Conservation (phyloP, 2,888 invertebrate species). For the Leptopilina syphax region DNA sequence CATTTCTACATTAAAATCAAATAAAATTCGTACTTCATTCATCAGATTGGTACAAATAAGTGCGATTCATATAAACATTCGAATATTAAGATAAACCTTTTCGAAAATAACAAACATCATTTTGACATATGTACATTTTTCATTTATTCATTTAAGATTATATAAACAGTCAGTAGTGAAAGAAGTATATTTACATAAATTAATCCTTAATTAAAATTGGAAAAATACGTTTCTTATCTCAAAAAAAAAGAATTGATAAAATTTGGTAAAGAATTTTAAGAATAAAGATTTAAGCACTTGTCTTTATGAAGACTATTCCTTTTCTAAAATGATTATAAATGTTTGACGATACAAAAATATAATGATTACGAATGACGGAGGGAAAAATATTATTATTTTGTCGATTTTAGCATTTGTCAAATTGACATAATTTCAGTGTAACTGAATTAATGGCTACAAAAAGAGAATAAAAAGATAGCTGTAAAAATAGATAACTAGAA, state of each 20-base stretch:
- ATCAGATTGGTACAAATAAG: neutral
- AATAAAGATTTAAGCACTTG: no score
- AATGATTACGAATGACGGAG: no score
- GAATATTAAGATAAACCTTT: neutral
- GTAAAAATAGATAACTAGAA: slow-evolving; percentile 17
- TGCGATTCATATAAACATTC: neutral
- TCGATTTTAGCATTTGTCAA: no score
- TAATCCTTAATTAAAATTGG: neutral
- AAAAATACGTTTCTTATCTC: neutral
- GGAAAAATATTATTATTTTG: no score
- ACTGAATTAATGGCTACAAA: no score
- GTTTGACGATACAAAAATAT: no score
- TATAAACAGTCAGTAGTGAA: neutral
- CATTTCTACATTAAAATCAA: no score
- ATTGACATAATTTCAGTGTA: no score
- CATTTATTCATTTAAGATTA: neutral
- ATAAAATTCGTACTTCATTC: neutral
- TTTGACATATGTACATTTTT: neutral
- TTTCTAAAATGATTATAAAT: no score
- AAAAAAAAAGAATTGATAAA: no score
- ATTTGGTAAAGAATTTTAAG: no score
- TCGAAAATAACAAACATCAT: neutral
- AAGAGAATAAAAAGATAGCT: neutral
- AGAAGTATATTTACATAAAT: neutral
- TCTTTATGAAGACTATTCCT: no score